phyloP scores from a whole-genome alignment of 1,140 invertebrate species.

The Condylostylus longicornis region DNA sequence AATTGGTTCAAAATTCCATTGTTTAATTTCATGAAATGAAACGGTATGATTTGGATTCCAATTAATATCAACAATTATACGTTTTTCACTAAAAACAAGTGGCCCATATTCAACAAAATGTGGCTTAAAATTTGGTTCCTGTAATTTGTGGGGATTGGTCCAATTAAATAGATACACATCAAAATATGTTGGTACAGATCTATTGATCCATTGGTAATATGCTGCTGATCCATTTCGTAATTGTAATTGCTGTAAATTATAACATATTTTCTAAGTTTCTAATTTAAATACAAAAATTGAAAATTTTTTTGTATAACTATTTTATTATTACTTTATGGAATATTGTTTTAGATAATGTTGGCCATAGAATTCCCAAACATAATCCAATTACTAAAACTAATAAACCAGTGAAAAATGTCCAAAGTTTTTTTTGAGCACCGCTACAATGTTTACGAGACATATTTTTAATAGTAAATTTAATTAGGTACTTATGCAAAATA shows the following conservation, averaged over 20 bases:
- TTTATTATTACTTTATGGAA: constrained; percentile 22
- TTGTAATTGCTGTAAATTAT: constrained; percentile 45
- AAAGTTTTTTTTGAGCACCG: constrained; percentile 24
- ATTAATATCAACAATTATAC: constrained; percentile 41
- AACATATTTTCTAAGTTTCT: too few relatives aligned
- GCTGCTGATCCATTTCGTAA: constrained; percentile 42
- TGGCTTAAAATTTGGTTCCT: constrained; percentile 38
- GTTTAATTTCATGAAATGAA: constrained; percentile 55
- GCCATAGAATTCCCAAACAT: constrained; percentile 19
- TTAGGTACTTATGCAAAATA: too few relatives aligned
- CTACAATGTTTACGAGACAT: constrained; percentile 28
- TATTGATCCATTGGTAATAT: constrained; percentile 53
- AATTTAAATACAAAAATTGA: too few relatives aligned
- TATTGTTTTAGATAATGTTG: constrained; percentile 13
- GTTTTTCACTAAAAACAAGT: constrained; percentile 41
- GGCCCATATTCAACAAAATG: constrained; percentile 47
- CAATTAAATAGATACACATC: constrained; percentile 66
- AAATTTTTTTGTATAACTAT: too few relatives aligned
- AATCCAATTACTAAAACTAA: constrained; percentile 17
- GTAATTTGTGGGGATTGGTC: constrained; percentile 52
- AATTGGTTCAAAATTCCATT: constrained; percentile 54
- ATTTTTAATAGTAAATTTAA: too few relatives aligned
- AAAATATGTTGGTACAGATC: constrained; percentile 56
- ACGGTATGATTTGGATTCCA: constrained; percentile 63
- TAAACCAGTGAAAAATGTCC: constrained; percentile 25